Evolutionary conservation across 2,113 vertebrate genomes (phyloP).

Genomic region (Rissa tridactyla): DNA sequence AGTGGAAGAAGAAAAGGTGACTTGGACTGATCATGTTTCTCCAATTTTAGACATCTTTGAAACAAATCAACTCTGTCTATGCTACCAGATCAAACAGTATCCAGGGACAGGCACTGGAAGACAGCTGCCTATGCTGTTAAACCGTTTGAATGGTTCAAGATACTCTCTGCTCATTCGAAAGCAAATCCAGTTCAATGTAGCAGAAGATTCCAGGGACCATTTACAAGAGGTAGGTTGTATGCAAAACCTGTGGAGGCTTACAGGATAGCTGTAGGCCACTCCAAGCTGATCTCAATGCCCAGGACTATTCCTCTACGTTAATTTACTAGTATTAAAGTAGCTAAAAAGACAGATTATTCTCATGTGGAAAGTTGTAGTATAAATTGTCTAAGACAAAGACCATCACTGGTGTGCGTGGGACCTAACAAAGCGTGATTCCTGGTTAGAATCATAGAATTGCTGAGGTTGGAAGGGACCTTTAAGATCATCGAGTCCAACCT

Average conservation of each 20-base stretch:
- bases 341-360: neutral
- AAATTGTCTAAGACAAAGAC: neutral
- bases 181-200: neutral
- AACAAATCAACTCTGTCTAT: neutral
- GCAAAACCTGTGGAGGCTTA: neutral
- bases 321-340: neutral
- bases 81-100: neutral
- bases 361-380: neutral
- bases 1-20: neutral
- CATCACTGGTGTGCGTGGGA: neutral
- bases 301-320: neutral
- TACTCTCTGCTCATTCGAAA: neutral
- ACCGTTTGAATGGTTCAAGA: neutral
- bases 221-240: neutral
- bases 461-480: too few species aligned
- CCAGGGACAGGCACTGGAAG: neutral
- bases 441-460: too few species aligned
- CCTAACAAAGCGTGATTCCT: neutral
- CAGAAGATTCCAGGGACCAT: neutral
- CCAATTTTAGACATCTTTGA: neutral
- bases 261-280: neutral
- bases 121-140: neutral
- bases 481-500: too few species aligned
- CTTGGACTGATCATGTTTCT: neutral
- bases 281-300: too few species aligned